Evolutionary conservation across 2,113 vertebrate species (phyloP).

Genomic region (Chionomys nivalis): DNA sequence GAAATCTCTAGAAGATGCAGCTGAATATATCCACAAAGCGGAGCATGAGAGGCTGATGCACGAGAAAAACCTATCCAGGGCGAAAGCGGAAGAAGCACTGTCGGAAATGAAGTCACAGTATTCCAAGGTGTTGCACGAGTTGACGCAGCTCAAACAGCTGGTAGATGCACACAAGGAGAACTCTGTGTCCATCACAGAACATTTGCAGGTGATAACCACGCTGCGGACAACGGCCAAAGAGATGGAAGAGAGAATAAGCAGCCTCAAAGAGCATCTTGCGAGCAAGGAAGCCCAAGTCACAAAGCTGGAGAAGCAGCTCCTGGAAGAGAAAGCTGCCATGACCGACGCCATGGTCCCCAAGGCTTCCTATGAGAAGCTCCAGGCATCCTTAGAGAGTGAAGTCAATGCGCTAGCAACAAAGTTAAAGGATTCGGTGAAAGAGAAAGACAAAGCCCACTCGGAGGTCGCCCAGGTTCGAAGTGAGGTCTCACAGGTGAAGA

Average conservation of each 20-base stretch:
- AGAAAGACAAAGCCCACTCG: conserved; percentile 91
- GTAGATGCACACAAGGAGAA: conserved; percentile 91
- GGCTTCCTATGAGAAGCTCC: conserved; percentile 87
- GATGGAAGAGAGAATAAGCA: conserved; percentile 88
- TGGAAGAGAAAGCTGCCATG: conserved; percentile 86
- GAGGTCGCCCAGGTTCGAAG: conserved; percentile 91
- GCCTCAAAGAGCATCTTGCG: conserved; percentile 87
- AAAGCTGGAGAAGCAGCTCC: conserved; percentile 88
- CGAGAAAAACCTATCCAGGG: conserved; percentile 83
- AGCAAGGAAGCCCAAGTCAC: conserved; percentile 89
- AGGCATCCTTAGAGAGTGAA: conserved; percentile 88
- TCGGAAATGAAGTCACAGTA: conserved; percentile 88
- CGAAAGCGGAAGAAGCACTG: conserved; percentile 89
- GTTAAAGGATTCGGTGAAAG: conserved; percentile 92
- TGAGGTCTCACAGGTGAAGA: conserved; percentile 88
- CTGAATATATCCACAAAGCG: conserved; percentile 84
- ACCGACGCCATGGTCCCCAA: conserved; percentile 89
- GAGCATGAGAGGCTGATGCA: conserved; percentile 88
- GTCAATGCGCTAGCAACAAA: conserved; percentile 89
- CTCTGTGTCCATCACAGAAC: conserved; percentile 90
- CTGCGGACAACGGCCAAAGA: conserved; percentile 90
- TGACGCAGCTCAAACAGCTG: conserved; percentile 88
- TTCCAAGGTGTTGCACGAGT: conserved; percentile 86
- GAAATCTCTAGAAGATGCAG: conserved; percentile 83
- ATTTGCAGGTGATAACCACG: conserved; percentile 90